Percentiles rank a stretch among this genome's conserved stretches.
These are phyloP conservation scores for Tragelaphus scriptus DNA, from an alignment of 2,113 vertebrate genomes.

Conservation along the genomic window DNA sequence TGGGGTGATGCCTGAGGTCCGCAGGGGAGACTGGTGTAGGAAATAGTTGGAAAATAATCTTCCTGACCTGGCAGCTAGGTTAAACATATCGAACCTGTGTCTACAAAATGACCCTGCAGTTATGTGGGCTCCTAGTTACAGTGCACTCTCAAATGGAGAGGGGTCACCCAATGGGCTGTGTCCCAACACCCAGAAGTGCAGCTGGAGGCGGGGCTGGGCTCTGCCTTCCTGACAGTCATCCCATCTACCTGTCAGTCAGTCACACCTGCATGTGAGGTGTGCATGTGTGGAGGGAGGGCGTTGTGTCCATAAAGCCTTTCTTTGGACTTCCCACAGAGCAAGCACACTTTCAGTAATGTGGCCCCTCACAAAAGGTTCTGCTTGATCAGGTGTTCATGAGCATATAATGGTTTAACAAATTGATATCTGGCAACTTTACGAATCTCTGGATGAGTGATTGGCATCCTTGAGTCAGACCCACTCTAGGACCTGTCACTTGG, in stretches of 20 bases:
- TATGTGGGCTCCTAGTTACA: neutral
- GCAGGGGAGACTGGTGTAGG: neutral
- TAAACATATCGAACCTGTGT: neutral
- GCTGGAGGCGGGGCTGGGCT: neutral
- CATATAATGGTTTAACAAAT: neutral
- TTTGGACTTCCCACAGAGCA: neutral
- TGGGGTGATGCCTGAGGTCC: neutral
- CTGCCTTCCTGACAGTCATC: neutral
- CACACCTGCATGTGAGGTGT: fast-evolving
- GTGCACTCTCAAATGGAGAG: neutral
- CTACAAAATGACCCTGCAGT: neutral
- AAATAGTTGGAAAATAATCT: neutral
- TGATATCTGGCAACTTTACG: neutral
- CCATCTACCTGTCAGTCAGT: too few species aligned
- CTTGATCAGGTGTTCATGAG: neutral
- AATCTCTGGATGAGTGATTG: neutral
- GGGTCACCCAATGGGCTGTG: fast-evolving
- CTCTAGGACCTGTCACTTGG: neutral
- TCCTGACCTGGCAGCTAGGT: neutral
- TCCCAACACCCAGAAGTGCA: neutral
- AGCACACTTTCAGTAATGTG: neutral
- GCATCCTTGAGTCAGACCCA: neutral
- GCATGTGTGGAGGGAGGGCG: neutral
- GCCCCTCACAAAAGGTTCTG: neutral
- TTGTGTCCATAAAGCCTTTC: neutral